Evolutionary conservation across 30 jellyfish, hydroid and myxozoan species (phyloP), one percentile per base, ranked within the genome.

Genomic region (Hydractinia symbiolongicarpus): DNA sequence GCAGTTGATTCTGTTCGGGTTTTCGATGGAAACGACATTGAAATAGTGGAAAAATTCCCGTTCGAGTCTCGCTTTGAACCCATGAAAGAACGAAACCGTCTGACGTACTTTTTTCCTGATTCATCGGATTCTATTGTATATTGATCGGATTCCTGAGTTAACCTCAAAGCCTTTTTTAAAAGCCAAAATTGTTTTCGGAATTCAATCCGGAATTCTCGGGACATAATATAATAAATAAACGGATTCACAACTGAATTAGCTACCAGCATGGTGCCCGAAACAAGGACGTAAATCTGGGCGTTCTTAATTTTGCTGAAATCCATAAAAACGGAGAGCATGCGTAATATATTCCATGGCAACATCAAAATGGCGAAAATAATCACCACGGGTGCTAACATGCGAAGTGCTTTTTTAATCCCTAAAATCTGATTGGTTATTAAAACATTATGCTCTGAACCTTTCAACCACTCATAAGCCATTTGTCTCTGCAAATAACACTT

Each of bases 311-410:
- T 5, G 1, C 78, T n/a, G 0, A 89, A 50, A 51, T 81, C 87
- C 82, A 64, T 86, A 1, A 79, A 79, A 14, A 86, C 81, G 13
- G 92, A 60, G 19, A 90, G 81, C 50, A 86, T 19, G 9, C 97
- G 97, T 16, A 86, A 4, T 53, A 83, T 56, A 82, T 82, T 90
- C 95, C 95, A 90, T 1, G 97, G 97, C 14, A 90, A 81, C 95
- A 90, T 86, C 52, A 90, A 70, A 44, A 90, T 11, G 9, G 95
- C 87, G 79, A 90, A 90, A 15, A 86, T 72, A 13, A 90, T 72
- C 50, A 90, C 97, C 53, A 90, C 97, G 14, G 97, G 97, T 15
- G 97, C 97, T 53, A 90, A 94, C 54, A 90, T 77, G 67, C 85
- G 83, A 79, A 90, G 67, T 55, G 97, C 97, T 51, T 94, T 87